Base-by-base conservation (phyloP, 2,113 vertebrate species). In the Syngnathus typhle region DNA sequence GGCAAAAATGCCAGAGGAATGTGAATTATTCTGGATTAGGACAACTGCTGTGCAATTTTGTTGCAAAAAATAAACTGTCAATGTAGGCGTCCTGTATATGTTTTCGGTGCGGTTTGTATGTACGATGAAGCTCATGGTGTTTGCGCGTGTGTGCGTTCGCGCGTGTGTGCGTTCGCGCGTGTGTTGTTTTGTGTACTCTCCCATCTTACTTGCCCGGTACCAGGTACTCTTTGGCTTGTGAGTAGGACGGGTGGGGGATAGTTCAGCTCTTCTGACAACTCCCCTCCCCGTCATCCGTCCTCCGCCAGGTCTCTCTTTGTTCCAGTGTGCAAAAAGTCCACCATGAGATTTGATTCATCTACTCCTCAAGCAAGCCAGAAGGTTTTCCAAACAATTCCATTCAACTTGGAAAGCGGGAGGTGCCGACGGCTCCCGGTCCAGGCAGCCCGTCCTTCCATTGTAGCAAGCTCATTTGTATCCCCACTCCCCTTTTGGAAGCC, bases 21-120 rank as follows among this genome's bases (percentile, higher is more conserved):
- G 84, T 89, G 85, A 89, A 91, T 90, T 88, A 89, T 86, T 86
- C 79, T 90, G 90, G 89, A 92, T 92, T 90, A 91, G 89, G 83
- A 89, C 88, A 92, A 90, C 90, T 91, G 87, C 85, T 89, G 78
- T 85, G 82, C 82, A 84, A 84, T 90, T 88, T 84, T 76, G 76
- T 76, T 37, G 64, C 58, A 61, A n/a, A 27, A 32, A 27, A 46
- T 23, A 16, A 65, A 61, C 37, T 69, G 2, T 2, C 12, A 38
- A 59, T 16, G 41, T 46, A 16, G 44, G 64, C 37, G 11, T 15
- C 2, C 46, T 37, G 16, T 65, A 2, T 43, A 49, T 56, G 23
- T 51, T 67, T 16, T 62, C 8, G 9, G 16, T 69, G 47, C 55
- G 71, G 72, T 46, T 67, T 54, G 21, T 71, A 54, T 43, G 5